Evolutionary conservation across 2,797 vertebrate species (phyloP), one percentile per base, ranked within the genome.

Genomic region (Onychomys torridus): DNA sequence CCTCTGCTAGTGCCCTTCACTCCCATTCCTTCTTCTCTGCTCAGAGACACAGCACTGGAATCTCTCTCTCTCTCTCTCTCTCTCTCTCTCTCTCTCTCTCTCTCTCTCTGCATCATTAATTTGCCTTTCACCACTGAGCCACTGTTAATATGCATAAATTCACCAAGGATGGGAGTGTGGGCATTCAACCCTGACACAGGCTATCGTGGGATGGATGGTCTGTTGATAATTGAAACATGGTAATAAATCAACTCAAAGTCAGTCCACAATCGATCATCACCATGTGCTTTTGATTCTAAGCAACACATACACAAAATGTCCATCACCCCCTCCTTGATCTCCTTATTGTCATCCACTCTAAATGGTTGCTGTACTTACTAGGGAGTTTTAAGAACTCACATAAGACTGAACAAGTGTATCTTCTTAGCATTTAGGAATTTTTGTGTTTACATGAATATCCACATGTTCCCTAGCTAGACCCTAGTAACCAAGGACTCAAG

Each of bases 341-440:
- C 55, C 81, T 77, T n/a, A 75, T 73, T 73, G 61, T 9, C 55
- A 61, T 27, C 57, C 59, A n/a, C 63, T 94, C 55, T 78, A 89
- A 92, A 73, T 19, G 92, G 86, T 16, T 65, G 25, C 17, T 75
- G 1, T 11, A 95, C 85, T 86, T 91, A 78, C n/a, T 83, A 7
- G 55, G 43, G 52, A 63, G 27, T 89, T 93, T 91, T 91, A 95
- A 78, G 76, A 71, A 83, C 61, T 81, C 43, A 32, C 1, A 12
- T 32, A 6, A 94, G 13, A 40, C n/a, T 87, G 75, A 55, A 82
- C 78, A 10, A 65, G 69, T 11, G 32, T 9, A 78, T 81, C 69
- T 93, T 89, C 49, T 91, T 69, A 65, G 21, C 49, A 67, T 63
- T 76, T 76, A 89, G 81, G 82, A 85, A 96, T 86, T 55, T 90